Evolutionary conservation across 2,797 vertebrate genomes (phyloP).

Genomic region (Mustela erminea): DNA sequence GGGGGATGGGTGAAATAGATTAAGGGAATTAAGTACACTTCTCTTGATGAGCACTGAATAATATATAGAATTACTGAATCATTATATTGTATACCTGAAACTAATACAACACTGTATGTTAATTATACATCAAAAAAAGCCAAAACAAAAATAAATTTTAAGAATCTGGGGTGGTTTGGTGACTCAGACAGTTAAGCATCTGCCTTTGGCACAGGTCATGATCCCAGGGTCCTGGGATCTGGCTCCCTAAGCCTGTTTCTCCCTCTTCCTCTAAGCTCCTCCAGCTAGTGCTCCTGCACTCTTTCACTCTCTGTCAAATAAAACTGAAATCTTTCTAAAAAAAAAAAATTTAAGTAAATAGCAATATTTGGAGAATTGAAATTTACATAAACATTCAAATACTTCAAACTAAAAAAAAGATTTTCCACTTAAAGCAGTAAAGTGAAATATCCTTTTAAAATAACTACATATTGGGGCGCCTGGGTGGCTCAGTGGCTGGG

Average conservation of each 20-base stretch:
- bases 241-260: too few relatives aligned
- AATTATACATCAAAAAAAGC: background rate
- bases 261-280: too few relatives aligned
- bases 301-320: too few relatives aligned
- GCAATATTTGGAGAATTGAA: background rate
- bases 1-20: background rate
- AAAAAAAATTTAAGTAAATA: background rate
- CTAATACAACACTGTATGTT: background rate
- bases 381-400: background rate
- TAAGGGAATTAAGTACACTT: background rate
- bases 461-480: background rate
- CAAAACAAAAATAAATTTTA: background rate
- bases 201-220: too few relatives aligned
- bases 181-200: too few relatives aligned
- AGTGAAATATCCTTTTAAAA: background rate
- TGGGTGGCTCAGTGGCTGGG: too few relatives aligned
- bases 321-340: background rate
- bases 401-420: background rate
- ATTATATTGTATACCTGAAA: background rate
- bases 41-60: background rate
- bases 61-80: background rate
- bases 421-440: conserved; percentile 31
- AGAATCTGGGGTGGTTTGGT: background rate
- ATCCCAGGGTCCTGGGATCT: too few relatives aligned
- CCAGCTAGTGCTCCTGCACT: too few relatives aligned